Conservation (phyloP, 2,888 invertebrate genomes). For the Atethmia centrago region DNA sequence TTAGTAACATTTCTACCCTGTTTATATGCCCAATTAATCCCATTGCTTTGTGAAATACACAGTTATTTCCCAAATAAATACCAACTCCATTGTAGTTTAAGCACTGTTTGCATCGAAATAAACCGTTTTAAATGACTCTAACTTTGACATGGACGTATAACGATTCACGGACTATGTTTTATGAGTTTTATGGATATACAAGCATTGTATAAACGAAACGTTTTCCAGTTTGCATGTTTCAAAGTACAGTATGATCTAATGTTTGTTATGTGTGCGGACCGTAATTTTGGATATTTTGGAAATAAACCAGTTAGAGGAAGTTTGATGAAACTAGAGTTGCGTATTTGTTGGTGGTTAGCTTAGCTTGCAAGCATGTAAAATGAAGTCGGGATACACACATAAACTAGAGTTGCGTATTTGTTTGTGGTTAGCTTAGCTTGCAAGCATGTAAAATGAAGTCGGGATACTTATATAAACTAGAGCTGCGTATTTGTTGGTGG, state of each 20-base stretch:
- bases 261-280: conserved; percentile 29
- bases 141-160: conserved; percentile 9
- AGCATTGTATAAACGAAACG: conserved; percentile 20
- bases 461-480: too few relatives aligned
- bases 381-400: too few relatives aligned
- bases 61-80: conserved; percentile 25
- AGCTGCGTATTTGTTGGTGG: too few relatives aligned
- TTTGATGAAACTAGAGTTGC: not conserved
- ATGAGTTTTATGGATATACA: not conserved
- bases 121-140: conserved; percentile 29
- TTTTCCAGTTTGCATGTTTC: conserved; percentile 30
- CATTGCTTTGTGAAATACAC: too few relatives aligned
- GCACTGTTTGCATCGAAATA: conserved; percentile 27
- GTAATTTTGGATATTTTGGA: conserved; percentile 46
- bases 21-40: too few relatives aligned
- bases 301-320: not conserved
- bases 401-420: too few relatives aligned
- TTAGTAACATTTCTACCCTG: too few relatives aligned
- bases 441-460: too few relatives aligned
- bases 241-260: conserved; percentile 28
- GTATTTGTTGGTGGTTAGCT: too few relatives aligned
- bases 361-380: too few relatives aligned
- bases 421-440: too few relatives aligned
- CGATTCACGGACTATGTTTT: not conserved
- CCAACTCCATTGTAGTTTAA: conserved; percentile 14